These are phyloP conservation scores for Drosophila nigritarsus DNA, from an alignment of 2,888 invertebrate genomes.

Conservation along the genomic window DNA sequence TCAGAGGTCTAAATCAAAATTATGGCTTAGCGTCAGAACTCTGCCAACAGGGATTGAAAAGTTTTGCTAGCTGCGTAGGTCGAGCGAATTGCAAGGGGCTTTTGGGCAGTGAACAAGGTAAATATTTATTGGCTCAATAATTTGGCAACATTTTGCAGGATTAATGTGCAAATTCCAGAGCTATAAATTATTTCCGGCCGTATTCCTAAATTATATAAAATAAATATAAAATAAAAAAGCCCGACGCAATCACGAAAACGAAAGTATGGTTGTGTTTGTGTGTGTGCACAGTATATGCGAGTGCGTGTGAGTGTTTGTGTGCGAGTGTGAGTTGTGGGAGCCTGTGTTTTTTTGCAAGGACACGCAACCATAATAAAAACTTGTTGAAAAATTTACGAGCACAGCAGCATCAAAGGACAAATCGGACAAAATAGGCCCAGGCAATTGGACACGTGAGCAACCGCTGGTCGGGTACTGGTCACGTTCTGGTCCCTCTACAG, in stretches of 20 bases:
- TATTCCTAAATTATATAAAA: slow-evolving; percentile 69
- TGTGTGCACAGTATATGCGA: neutral
- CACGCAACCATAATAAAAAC: slow-evolving; percentile 73
- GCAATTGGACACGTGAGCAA: slow-evolving; percentile 47
- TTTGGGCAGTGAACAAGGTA: slow-evolving; percentile 44
- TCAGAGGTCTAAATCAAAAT: slow-evolving; percentile 60
- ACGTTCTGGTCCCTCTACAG: slow-evolving; percentile 50
- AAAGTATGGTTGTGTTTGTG: slow-evolving; percentile 9
- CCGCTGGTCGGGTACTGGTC: slow-evolving; percentile 52
- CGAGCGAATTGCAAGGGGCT: slow-evolving; percentile 9
- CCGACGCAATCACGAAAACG: slow-evolving; percentile 40
- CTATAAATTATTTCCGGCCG: slow-evolving; percentile 68
- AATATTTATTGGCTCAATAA: slow-evolving; percentile 74
- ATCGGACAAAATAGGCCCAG: slow-evolving; percentile 57
- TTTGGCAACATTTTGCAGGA: slow-evolving; percentile 71
- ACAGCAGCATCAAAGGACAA: slow-evolving; percentile 62
- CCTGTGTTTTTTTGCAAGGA: slow-evolving; percentile 42
- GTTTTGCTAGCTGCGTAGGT: slow-evolving; percentile 19
- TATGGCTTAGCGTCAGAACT: slow-evolving; percentile 56
- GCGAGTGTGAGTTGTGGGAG: slow-evolving; percentile 11
- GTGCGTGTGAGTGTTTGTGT: neutral
- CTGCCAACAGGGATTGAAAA: slow-evolving; percentile 55
- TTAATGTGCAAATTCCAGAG: slow-evolving; percentile 62
- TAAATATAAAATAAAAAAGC: slow-evolving; percentile 59
- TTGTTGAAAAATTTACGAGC: slow-evolving; percentile 74